Base-by-base conservation (phyloP, 2,797 vertebrate genomes). In the Brachymystax lenok region DNA sequence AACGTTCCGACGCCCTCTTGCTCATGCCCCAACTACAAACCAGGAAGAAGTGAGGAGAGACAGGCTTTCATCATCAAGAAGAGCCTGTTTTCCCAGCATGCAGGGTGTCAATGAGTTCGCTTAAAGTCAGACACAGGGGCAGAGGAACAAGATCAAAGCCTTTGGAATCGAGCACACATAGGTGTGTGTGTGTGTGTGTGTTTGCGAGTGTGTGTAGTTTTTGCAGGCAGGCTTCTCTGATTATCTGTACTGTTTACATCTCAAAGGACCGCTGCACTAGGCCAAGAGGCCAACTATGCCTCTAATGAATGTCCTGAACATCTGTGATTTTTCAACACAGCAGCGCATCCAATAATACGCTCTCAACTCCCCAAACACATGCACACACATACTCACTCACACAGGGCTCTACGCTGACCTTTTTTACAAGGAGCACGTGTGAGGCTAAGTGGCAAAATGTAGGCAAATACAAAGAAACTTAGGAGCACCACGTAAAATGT, bases 1-100 rank as follows among this genome's bases (percentile, higher is more conserved):
- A 46, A 46, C 40, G 40, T 46, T 46, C 40, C 10, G 40, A 46
- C 40, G 40, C 40, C 40, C 40, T 46, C 40, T 46, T 46, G 10
- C 10, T 46, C 40, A 46, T 46, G 40, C 40, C 40, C 10, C 40
- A 46, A 46, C 10, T 46, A 46, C 10, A 46, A 46, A 46, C 40
- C 40, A 61, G 50, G 5, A 40, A 77, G 24, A 24, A 3, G 52
- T 61, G 75, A 10, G 33, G 52, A 56, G 46, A 75, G 71, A 73
- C 52, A 75, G 76, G 71, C 79, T 85, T 83, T 85, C 76, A 83
- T 85, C 79, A 80, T 80, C 8, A 71, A 69, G 73, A 74, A 71
- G 24, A 74, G 69, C 66, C 75, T 46, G 10, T 46, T 46, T 75
- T 80, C 81, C 80, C 76, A 80, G 78, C 81, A 83, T 80, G 77